phyloP scores from a whole-genome alignment of 2,888 invertebrate species.

The Ariolimax columbianus region DNA sequence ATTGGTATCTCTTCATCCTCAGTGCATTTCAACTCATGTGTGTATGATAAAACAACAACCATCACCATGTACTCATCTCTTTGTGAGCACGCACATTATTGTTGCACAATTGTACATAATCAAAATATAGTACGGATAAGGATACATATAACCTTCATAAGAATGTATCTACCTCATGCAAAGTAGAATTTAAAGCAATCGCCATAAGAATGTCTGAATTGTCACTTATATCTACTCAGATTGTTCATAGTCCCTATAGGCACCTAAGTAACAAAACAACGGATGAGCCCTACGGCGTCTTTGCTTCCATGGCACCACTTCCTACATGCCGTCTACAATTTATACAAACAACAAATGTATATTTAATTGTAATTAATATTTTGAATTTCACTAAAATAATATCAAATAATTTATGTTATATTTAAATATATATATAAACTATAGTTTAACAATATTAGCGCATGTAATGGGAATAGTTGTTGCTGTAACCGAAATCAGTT shows the following conservation, averaged over 20 bases:
- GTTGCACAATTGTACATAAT: no score
- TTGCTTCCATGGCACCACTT: conserved; percentile 48
- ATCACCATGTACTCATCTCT: no score
- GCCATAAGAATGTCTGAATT: not conserved
- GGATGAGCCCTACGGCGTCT: conserved; percentile 11
- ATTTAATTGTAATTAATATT: not conserved
- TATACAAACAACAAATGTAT: conserved; percentile 6
- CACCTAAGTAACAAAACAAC: not conserved
- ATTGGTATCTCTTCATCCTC: no score
- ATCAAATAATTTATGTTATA: no score
- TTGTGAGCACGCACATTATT: no score
- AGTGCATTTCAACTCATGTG: no score
- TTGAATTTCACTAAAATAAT: not conserved
- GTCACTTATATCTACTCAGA: not conserved
- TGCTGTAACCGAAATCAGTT: not conserved
- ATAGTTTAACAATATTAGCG: not conserved
- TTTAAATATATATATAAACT: not conserved
- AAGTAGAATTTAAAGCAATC: not conserved
- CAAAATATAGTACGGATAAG: no score
- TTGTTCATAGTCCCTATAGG: not conserved
- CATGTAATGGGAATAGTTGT: not conserved
- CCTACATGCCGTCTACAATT: not conserved
- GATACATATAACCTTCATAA: not conserved
- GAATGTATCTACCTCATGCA: not conserved
- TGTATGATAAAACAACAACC: no score